Percentiles rank a stretch among this genome's conserved stretches.
phyloP scores from a whole-genome alignment of 2,888 invertebrate genomes.

The Torymus aiolomorphi region DNA sequence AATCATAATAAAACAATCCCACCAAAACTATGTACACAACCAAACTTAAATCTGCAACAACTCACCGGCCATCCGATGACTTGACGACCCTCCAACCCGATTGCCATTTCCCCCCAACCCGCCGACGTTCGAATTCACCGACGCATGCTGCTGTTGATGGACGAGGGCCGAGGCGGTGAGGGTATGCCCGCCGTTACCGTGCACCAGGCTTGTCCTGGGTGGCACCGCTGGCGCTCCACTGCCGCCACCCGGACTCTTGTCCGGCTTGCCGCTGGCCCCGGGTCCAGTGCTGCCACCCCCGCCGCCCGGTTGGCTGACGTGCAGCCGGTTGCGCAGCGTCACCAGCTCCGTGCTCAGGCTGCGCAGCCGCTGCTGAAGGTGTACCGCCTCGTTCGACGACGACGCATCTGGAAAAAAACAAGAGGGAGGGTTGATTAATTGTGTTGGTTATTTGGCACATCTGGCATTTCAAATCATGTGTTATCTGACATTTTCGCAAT shows the following conservation, averaged over 20 bases:
- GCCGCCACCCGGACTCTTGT: slow-evolving; percentile 9
- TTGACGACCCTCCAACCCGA: slow-evolving; percentile 10
- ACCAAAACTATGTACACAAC: no score
- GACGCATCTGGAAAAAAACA: slow-evolving; percentile 85
- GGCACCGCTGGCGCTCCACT: slow-evolving; percentile 72
- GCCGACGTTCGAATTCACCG: no score
- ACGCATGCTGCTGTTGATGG: slow-evolving; percentile 65
- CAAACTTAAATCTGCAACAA: background rate
- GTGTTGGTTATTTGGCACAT: no score
- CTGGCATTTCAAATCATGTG: no score
- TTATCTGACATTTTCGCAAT: no score
- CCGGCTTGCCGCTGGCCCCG: slow-evolving; percentile 29
- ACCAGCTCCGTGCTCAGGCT: slow-evolving; percentile 94
- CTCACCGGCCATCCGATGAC: slow-evolving; percentile 42
- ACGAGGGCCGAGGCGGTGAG: slow-evolving; percentile 73
- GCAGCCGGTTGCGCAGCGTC: slow-evolving; percentile 91
- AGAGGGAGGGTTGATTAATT: no score
- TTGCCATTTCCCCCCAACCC: no score
- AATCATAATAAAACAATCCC: no score
- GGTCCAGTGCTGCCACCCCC: background rate
- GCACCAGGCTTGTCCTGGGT: slow-evolving; percentile 66
- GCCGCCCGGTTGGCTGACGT: slow-evolving; percentile 78
- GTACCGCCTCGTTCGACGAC: slow-evolving; percentile 95
- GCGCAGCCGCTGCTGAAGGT: slow-evolving; percentile 92
- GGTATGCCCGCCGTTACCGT: slow-evolving; percentile 66